Conservation (phyloP, 30 jellyfish, hydroid and myxozoan species). For the Rhopilema esculentum region DNA sequence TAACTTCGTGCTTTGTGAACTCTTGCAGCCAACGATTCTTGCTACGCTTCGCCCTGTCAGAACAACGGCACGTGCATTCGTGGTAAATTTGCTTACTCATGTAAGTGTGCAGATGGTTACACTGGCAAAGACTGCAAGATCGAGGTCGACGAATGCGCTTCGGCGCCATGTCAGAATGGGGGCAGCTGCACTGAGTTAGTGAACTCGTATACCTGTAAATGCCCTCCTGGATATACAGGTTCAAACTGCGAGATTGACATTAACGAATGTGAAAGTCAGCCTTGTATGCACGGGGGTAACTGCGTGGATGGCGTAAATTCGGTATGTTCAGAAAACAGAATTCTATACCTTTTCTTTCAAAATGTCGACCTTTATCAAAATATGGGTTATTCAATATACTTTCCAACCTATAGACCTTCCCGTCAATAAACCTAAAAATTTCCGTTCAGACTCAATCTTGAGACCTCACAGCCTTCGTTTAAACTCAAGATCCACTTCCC, state of each 20-base stretch:
- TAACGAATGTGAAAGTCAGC: constrained; percentile 84
- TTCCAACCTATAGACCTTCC: too few relatives aligned
- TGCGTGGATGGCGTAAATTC: constrained; percentile 80
- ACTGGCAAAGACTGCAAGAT: constrained; percentile 77
- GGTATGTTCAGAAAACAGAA: constrained; percentile 10
- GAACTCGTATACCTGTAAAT: constrained; percentile 70
- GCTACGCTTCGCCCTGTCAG: constrained; percentile 82
- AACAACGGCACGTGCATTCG: constrained; percentile 86
- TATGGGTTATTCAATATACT: too few relatives aligned
- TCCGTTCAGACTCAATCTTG: too few relatives aligned
- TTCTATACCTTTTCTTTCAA: too few relatives aligned
- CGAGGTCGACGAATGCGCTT: constrained; percentile 50
- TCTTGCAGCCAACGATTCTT: constrained; percentile 72
- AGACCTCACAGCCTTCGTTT: too few relatives aligned
- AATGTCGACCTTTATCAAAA: too few relatives aligned
- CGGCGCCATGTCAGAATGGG: constrained; percentile 65
- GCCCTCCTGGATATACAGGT: constrained; percentile 88
- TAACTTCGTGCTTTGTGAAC: not conserved
- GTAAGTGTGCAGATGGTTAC: constrained; percentile 87
- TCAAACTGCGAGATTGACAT: constrained; percentile 78
- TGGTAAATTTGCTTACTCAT: constrained; percentile 76
- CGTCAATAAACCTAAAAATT: too few relatives aligned
- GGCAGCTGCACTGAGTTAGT: constrained; percentile 67
- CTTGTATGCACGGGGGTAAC: constrained; percentile 76
- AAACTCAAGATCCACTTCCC: too few relatives aligned